Percentiles rank a stretch among this genome's conserved stretches.
Conservation (phyloP, 2,888 invertebrate genomes). For the Drosophila phalerata region DNA sequence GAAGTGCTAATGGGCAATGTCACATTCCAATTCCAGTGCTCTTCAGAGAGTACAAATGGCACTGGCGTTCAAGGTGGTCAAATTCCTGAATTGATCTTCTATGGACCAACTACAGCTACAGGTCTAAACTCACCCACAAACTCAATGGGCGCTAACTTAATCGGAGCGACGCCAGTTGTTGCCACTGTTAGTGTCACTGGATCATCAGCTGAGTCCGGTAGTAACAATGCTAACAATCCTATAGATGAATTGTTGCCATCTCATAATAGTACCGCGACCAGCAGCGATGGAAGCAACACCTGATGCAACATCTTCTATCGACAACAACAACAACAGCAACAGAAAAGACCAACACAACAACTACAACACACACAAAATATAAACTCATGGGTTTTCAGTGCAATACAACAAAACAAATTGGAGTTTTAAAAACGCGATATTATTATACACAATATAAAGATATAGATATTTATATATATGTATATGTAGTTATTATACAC, state of each 20-base stretch:
- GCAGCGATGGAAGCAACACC: conserved; percentile 65
- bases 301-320: conserved; percentile 73
- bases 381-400: conserved; percentile 77
- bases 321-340: conserved; percentile 51
- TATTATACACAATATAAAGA: conserved; percentile 11
- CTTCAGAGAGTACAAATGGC: conserved; percentile 98
- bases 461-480: no score
- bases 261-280: conserved; percentile 42
- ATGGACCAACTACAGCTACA: conserved; percentile 90
- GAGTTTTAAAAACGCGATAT: conserved; percentile 61
- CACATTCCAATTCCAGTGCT: conserved; percentile 98
- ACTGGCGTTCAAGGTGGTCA: conserved; percentile 99
- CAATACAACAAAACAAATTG: conserved; percentile 67
- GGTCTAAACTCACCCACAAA: conserved; percentile 85
- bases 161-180: conserved; percentile 50
- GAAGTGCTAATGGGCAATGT: conserved; percentile 97
- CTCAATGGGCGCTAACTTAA: conserved; percentile 83
- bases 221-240: conserved; percentile 52
- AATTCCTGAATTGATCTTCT: conserved; percentile 98
- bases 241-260: conserved; percentile 47
- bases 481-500: not conserved
- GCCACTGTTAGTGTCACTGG: conserved; percentile 32
- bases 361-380: conserved; percentile 58
- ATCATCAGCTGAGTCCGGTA: conserved; percentile 31
- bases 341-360: conserved; percentile 57